These are phyloP conservation scores for Spilogale gracilis DNA, from an alignment of 2,113 vertebrate genomes.

Conservation along the genomic window DNA sequence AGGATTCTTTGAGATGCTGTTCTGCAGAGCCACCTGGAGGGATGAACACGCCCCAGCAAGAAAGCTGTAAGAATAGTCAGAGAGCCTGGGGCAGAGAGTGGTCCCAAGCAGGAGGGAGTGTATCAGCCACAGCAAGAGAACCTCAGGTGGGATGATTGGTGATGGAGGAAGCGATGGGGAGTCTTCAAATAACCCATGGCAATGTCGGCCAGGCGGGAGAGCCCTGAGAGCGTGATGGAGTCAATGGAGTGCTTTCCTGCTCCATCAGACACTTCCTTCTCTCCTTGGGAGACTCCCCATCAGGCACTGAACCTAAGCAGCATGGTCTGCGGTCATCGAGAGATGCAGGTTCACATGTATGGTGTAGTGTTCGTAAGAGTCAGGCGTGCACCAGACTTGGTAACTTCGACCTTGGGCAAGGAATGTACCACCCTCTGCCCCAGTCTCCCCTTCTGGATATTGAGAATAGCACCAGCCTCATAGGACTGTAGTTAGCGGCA, in stretches of 20 bases:
- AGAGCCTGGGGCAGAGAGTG: neutral
- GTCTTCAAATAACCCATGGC: neutral
- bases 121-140: neutral
- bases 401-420: neutral
- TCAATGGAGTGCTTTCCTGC: neutral
- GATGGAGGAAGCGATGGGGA: accelerated
- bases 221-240: accelerated
- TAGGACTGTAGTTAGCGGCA: accelerated
- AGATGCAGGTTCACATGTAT: neutral
- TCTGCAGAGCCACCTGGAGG: neutral
- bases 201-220: neutral
- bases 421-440: neutral
- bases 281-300: neutral
- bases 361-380: neutral
- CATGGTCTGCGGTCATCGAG: neutral
- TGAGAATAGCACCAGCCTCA: neutral
- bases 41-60: neutral
- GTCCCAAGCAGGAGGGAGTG: neutral
- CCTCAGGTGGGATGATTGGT: accelerated
- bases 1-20: no score
- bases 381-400: neutral
- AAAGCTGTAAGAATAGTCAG: neutral
- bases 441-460: neutral
- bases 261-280: no score
- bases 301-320: no score